Conservation (phyloP, 2,113 vertebrate genomes). For the Diadophis punctatus region DNA sequence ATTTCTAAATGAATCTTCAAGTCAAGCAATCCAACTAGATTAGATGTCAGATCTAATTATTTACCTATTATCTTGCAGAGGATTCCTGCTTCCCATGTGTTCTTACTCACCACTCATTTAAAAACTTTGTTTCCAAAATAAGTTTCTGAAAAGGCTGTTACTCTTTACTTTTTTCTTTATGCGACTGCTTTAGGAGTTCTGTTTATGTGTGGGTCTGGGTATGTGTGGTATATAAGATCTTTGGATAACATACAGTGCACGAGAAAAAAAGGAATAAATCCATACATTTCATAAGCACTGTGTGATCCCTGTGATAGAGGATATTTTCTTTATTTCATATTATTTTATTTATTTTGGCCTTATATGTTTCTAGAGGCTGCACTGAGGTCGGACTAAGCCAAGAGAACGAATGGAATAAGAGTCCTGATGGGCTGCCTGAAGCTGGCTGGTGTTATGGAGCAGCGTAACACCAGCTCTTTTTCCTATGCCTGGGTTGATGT, state of each 20-base stretch:
- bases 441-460: slow-evolving; percentile 88
- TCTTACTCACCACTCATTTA: slow-evolving; percentile 4
- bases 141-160: slow-evolving; percentile 38
- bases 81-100: neutral
- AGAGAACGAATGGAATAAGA: slow-evolving; percentile 75
- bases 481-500: slow-evolving; percentile 88
- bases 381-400: slow-evolving; percentile 75
- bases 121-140: slow-evolving; percentile 30
- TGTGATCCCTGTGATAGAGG: slow-evolving; percentile 11
- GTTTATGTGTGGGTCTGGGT: neutral
- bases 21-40: neutral
- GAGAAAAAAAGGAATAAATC: neutral
- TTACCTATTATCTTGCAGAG: slow-evolving; percentile 12
- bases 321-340: slow-evolving; percentile 12
- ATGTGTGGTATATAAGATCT: neutral
- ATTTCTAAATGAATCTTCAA: slow-evolving; percentile 13
- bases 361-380: slow-evolving; percentile 74
- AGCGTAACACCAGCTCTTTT: slow-evolving; percentile 85
- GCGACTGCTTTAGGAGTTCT: neutral
- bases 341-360: slow-evolving; percentile 55
- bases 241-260: neutral
- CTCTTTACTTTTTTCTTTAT: slow-evolving; percentile 28
- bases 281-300: slow-evolving; percentile 35
- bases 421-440: slow-evolving; percentile 80
- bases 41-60: neutral